Evolutionary conservation across 2,797 vertebrate genomes (phyloP).

Genomic region (Argentina silus): DNA sequence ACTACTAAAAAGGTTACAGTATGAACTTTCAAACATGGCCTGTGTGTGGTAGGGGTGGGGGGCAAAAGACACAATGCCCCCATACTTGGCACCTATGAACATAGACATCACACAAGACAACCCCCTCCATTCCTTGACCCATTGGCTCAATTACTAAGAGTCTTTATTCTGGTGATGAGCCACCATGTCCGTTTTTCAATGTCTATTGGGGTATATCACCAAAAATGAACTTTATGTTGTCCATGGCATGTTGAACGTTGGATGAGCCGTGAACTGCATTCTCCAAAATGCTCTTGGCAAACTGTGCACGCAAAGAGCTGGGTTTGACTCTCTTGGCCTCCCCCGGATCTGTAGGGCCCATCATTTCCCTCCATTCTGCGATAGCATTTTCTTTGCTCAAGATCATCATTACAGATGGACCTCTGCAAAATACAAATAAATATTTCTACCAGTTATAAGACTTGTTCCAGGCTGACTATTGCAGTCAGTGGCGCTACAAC

Average conservation of each 20-base stretch:
- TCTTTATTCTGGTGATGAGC: too few species aligned
- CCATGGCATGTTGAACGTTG: conserved; percentile 29
- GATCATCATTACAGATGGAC: conserved; percentile 72
- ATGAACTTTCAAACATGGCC: too few species aligned
- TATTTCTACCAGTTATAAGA: too few species aligned
- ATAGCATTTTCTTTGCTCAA: conserved; percentile 80
- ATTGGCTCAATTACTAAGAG: too few species aligned
- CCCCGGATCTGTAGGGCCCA: conserved; percentile 74
- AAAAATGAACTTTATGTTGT: conserved; percentile 30
- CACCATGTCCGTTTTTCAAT: neutral
- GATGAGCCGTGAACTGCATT: conserved; percentile 79
- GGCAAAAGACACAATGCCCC: too few species aligned
- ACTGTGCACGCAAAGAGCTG: conserved; percentile 71
- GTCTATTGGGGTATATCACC: conserved; percentile 5
- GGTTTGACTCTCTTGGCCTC: conserved; percentile 66
- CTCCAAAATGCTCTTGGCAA: conserved; percentile 66
- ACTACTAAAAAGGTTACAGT: too few species aligned
- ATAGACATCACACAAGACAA: too few species aligned
- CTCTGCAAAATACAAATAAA: conserved; percentile 63
- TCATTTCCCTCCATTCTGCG: conserved; percentile 75
- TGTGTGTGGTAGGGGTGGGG: too few species aligned
- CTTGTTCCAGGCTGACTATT: too few species aligned
- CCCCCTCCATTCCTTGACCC: too few species aligned
- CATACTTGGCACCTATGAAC: too few species aligned
- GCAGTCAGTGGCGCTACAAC: too few species aligned